Evolutionary conservation across 2,888 invertebrate species (phyloP), one percentile per base, ranked within the genome.

Genomic region (Blera fallax): DNA sequence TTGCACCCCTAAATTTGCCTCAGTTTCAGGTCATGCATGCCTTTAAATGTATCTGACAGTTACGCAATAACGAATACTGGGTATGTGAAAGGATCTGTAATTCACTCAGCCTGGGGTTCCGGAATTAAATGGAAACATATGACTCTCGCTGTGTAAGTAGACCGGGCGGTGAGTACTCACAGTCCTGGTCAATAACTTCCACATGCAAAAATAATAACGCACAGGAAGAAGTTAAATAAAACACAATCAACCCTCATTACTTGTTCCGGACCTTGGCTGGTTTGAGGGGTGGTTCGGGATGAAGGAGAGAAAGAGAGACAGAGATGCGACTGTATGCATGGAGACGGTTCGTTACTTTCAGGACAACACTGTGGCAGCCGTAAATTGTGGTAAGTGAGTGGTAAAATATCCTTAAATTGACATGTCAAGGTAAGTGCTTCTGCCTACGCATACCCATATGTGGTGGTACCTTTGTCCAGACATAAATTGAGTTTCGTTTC

Each of bases 371-470:
- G 80, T 80, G 76, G 76, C 60, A 70, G 76, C 65, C 69, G 81
- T 85, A 81, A 85, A 85, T 85, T 85, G 81, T 54, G 81, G 85
- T 81, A 85, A 85, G 81, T 81, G 85, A 85, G 85, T 85, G 85
- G 76, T 85, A 85, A 85, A 85, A 81, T 81, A 81, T 85, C 85
- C 85, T 85, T 81, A 85, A 80, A 85, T 76, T 85, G 81, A 81
- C 77, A 77, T 85, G 81, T 70, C 76, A 85, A 85, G 81, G 85
- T 85, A 85, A 85, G 81, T 81, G 74, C 84, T 79, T 52, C 74
- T 73, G 73, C 73, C 73, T 69, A 73, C 73, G 62, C 78, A 78
- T 21, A 50, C 67, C 50, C 79, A 64, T 67, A 70, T 74, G 62
- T 79, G 67, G 54, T 73, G 40, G 48, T 29, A 34, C 54, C 62